phyloP scores from a whole-genome alignment of 1,140 invertebrate species.

The Drosophila pruinosa region DNA sequence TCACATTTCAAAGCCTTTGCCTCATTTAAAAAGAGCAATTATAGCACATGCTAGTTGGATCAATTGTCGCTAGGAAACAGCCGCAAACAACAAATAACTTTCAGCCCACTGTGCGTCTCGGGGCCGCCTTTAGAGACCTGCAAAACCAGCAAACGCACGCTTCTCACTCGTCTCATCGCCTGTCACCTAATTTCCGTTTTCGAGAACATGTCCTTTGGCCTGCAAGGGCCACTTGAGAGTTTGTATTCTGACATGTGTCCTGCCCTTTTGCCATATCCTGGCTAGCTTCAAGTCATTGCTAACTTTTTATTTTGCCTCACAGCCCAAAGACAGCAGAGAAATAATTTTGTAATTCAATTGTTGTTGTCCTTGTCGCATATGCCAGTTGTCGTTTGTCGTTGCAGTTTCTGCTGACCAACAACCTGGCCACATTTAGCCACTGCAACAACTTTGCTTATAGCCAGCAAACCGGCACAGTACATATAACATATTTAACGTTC shows the following conservation, averaged over 20 bases:
- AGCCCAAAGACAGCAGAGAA: slow-evolving; percentile 48
- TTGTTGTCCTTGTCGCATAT: slow-evolving; percentile 69
- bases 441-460: slow-evolving; percentile 33
- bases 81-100: background rate
- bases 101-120: slow-evolving; percentile 19
- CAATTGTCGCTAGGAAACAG: background rate
- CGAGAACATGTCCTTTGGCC: slow-evolving; percentile 62
- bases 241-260: slow-evolving; percentile 22
- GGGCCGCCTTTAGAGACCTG: slow-evolving; percentile 28
- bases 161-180: slow-evolving; percentile 48
- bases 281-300: slow-evolving; percentile 58
- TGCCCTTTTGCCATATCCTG: background rate
- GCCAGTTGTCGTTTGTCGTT: slow-evolving; percentile 17
- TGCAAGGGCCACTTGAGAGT: slow-evolving; percentile 56
- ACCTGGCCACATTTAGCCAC: slow-evolving; percentile 35
- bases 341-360: slow-evolving; percentile 77
- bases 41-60: background rate
- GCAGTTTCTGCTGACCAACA: slow-evolving; percentile 23
- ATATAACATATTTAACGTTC: slow-evolving; percentile 16
- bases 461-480: slow-evolving; percentile 19
- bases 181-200: slow-evolving; percentile 81
- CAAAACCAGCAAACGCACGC: slow-evolving; percentile 34
- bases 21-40: too few relatives aligned
- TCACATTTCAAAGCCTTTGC: too few relatives aligned
- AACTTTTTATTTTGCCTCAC: slow-evolving; percentile 21